Percentiles rank a stretch among this genome's conserved stretches.
These are phyloP conservation scores for Neolamprologus hecqui DNA, from an alignment of 2,113 vertebrate species.

Conservation along the genomic window DNA sequence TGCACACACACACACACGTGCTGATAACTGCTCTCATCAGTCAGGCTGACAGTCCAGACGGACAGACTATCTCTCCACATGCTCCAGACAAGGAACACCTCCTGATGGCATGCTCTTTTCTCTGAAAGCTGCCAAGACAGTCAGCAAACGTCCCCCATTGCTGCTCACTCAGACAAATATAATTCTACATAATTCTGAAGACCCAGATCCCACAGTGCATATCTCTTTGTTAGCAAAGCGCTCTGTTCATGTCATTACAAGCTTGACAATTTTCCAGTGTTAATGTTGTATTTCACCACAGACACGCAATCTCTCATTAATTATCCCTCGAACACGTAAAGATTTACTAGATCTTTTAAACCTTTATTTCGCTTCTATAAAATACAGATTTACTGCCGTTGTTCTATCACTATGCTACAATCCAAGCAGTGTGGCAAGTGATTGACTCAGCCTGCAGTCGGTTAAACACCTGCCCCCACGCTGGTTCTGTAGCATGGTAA, in stretches of 20 bases:
- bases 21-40: constrained; percentile 36
- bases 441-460: neutral
- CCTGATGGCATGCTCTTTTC: constrained; percentile 27
- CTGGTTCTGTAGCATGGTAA: neutral
- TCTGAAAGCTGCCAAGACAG: constrained; percentile 40
- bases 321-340: neutral
- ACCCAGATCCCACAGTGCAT: constrained; percentile 25
- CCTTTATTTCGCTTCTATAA: neutral
- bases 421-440: neutral
- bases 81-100: constrained; percentile 36
- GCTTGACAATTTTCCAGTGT: neutral
- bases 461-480: neutral
- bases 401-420: neutral
- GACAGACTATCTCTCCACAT: constrained; percentile 43
- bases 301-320: neutral
- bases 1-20: neutral
- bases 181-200: constrained; percentile 26
- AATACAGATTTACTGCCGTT: neutral
- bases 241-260: constrained; percentile 1
- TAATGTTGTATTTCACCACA: neutral
- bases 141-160: constrained; percentile 17
- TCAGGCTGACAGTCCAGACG: constrained; percentile 55
- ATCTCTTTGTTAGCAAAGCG: constrained; percentile 5
- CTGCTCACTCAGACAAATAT: constrained; percentile 39
- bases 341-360: constrained; percentile 1